phyloP scores from a whole-genome alignment of 2,888 invertebrate species.

The Vanessa cardui region DNA sequence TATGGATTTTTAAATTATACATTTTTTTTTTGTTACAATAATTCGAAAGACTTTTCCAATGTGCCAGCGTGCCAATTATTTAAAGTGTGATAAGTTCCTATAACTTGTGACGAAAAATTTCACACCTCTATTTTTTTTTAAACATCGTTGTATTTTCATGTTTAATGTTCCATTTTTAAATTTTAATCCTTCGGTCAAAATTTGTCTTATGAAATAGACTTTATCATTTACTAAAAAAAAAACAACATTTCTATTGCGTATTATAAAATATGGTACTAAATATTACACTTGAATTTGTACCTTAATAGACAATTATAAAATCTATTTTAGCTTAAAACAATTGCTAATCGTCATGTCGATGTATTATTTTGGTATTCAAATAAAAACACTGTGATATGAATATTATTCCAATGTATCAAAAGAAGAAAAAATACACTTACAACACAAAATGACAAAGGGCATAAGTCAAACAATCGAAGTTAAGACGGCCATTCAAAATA shows the following conservation, averaged over 20 bases:
- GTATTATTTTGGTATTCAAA: background rate
- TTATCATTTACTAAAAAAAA: slow-evolving; percentile 5
- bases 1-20: background rate
- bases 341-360: background rate
- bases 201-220: slow-evolving; percentile 21
- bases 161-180: background rate
- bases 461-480: no score
- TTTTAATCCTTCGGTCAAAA: background rate
- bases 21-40: slow-evolving; percentile 1
- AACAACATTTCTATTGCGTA: background rate
- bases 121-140: slow-evolving; percentile 17
- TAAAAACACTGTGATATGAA: background rate
- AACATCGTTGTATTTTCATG: slow-evolving; percentile 22
- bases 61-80: slow-evolving; percentile 10
- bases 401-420: no score
- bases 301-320: slow-evolving; percentile 2
- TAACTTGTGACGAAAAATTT: slow-evolving; percentile 22
- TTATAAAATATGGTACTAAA: slow-evolving; percentile 22
- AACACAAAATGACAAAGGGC: no score
- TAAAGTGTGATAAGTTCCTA: slow-evolving; percentile 18
- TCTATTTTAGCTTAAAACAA: background rate
- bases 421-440: no score
- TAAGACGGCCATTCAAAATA: background rate
- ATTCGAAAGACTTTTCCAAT: slow-evolving; percentile 1
- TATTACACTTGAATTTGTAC: slow-evolving; percentile 18